Conservation (phyloP, 2,888 invertebrate species). For the Acrobasis consociella region DNA sequence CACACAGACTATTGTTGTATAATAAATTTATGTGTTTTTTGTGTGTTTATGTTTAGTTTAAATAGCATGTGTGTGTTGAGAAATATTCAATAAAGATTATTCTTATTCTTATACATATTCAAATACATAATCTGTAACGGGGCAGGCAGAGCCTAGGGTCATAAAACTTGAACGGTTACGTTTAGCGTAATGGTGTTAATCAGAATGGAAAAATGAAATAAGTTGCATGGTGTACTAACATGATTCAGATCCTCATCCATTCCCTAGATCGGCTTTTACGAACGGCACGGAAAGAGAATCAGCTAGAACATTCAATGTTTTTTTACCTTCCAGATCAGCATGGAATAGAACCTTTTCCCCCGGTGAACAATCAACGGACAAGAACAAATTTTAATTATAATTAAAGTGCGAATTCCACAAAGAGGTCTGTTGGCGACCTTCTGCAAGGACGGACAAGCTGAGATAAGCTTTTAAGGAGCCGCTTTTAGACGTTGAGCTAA, state of each 20-base stretch:
- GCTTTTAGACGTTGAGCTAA: slow-evolving; percentile 17
- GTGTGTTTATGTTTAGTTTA: too few relatives aligned
- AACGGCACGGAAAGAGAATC: neutral
- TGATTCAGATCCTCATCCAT: neutral
- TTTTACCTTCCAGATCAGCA: neutral
- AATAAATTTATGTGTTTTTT: too few relatives aligned
- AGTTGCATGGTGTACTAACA: too few relatives aligned
- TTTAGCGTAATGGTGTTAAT: too few relatives aligned
- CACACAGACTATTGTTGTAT: too few relatives aligned
- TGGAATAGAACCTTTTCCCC: neutral
- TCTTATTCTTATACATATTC: too few relatives aligned
- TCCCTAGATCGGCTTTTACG: neutral
- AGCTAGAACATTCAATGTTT: neutral
- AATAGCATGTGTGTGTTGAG: too few relatives aligned
- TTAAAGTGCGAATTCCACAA: neutral
- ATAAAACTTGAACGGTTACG: too few relatives aligned
- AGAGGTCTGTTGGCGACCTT: neutral
- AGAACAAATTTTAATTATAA: neutral
- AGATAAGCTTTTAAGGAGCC: slow-evolving; percentile 34
- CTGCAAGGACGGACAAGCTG: slow-evolving; percentile 28
- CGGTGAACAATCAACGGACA: neutral
- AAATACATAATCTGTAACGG: too few relatives aligned
- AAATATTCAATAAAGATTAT: too few relatives aligned
- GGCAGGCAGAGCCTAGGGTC: too few relatives aligned
- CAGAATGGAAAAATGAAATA: too few relatives aligned